Evolutionary conservation across 2,113 vertebrate species (phyloP), one percentile per base, ranked within the genome.

Genomic region (Penelope pileata): DNA sequence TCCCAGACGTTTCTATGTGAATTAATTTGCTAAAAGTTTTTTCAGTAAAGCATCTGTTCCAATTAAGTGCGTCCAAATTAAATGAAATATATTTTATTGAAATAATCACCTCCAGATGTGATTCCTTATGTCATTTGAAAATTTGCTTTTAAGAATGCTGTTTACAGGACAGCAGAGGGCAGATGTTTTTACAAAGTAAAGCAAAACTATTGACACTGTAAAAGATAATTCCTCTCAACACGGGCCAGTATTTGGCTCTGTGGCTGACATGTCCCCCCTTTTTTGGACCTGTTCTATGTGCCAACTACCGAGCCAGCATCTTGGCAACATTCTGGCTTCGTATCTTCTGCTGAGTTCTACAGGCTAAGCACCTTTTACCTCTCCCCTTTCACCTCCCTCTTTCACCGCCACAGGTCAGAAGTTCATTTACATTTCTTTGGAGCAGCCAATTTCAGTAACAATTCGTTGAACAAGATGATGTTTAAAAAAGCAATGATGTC

Each of bases 91-190:
- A 32, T 93, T 75, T 83, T 68, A 67, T 58, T 72, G 58, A 85
- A 78, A 83, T 86, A 86, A 54, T 17, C 50, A 78, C 29, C 45
- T 93, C 64, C 2, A 2, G 11, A 67, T 92, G 32, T 72, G 75
- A 64, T 83, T 76, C 43, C 76, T 86, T 30, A 12, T 53, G 23
- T 60, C 0, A 34, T 76, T 67, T 79, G 89, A 81, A 88, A 96
- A 88, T 54, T 54, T 91, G 59, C 79, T 95, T 94, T 43, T 86
- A 86, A 88, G 91, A 95, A 81, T 56, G 5, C 8, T 81, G 11
- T 66, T 95, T 69, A 40, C 79, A 90, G 45, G 27, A 83, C 36
- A 91, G 54, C 58, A 64, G 63, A 92, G 59, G 56, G 26, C 32
- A 83, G 89, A 56, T 73, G 27, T 48, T 96, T 94, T 90, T 90